A percentile compares a stretch with the other conserved stretches of the same genome.
Conservation (phyloP, 2,113 vertebrate species). For the Nothoprocta pentlandii region DNA sequence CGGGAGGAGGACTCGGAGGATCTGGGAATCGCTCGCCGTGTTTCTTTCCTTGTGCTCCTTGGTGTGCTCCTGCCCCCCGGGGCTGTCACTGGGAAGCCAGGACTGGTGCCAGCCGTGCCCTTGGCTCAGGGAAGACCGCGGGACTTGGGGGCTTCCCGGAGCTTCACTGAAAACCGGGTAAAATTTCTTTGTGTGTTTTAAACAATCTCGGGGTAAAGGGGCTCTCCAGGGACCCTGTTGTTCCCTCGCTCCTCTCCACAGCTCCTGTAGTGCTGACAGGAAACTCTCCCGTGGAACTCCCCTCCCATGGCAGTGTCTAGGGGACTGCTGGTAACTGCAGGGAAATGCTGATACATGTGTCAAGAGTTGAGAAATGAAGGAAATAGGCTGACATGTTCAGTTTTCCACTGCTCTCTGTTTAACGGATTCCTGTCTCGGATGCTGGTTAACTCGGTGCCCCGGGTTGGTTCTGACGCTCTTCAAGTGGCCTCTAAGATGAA, state of each 20-base stretch:
- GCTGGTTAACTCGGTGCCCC: background rate
- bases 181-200: background rate
- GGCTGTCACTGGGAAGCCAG: background rate
- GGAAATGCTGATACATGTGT: background rate
- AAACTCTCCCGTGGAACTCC: background rate
- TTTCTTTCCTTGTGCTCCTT: rapidly evolving
- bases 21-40: rapidly evolving
- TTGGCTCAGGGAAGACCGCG: rapidly evolving
- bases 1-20: background rate
- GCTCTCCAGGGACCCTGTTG: background rate
- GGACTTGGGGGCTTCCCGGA: background rate
- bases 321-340: background rate
- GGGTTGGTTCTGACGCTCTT: background rate
- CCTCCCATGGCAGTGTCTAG: background rate
- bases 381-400: background rate
- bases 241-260: background rate
- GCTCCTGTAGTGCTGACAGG: background rate
- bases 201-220: background rate
- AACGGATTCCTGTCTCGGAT: background rate
- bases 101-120: background rate
- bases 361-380: background rate
- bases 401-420: background rate
- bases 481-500: background rate
- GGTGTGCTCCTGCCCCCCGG: rapidly evolving
- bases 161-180: background rate